phyloP scores from a whole-genome alignment of 2,797 vertebrate species.

The Coregonus suidteri region DNA sequence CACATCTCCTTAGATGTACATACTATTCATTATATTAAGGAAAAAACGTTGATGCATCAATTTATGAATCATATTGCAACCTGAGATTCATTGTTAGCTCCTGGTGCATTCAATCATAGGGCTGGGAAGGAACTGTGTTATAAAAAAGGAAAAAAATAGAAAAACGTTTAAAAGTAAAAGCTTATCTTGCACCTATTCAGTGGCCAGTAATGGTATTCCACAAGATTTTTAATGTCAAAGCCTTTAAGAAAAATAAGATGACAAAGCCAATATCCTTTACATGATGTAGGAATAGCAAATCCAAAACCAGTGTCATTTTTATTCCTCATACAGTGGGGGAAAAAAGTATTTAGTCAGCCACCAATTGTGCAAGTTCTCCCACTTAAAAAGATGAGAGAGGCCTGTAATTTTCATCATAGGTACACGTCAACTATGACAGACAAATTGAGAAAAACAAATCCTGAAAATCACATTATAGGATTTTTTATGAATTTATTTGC shows the following conservation, averaged over 20 bases:
- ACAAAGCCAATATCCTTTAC: conserved; percentile 31
- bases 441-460: too few species aligned
- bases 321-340: conserved; percentile 18
- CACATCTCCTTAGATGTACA: conserved; percentile 67
- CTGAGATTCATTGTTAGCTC: conserved; percentile 72
- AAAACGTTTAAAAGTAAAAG: conserved; percentile 7
- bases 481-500: too few species aligned
- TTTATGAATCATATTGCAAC: conserved; percentile 64
- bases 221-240: conserved; percentile 37
- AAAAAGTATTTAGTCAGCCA: too few species aligned
- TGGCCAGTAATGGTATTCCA: conserved; percentile 51
- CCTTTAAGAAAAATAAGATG: conserved; percentile 28
- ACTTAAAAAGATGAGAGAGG: too few species aligned
- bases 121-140: conserved; percentile 42
- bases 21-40: conserved; percentile 59
- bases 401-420: too few species aligned
- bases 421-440: too few species aligned
- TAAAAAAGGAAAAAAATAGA: conserved; percentile 5
- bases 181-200: conserved; percentile 35
- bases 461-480: too few species aligned
- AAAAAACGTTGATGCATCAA: conserved; percentile 10
- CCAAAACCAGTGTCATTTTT: conserved; percentile 37
- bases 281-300: conserved; percentile 34
- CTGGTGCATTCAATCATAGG: conserved; percentile 55
- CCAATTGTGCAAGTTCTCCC: too few species aligned